Percentiles rank a stretch among this genome's conserved stretches.
Conservation (phyloP, 1,140 invertebrate genomes). For the Trachymyrmex septentrionalis region DNA sequence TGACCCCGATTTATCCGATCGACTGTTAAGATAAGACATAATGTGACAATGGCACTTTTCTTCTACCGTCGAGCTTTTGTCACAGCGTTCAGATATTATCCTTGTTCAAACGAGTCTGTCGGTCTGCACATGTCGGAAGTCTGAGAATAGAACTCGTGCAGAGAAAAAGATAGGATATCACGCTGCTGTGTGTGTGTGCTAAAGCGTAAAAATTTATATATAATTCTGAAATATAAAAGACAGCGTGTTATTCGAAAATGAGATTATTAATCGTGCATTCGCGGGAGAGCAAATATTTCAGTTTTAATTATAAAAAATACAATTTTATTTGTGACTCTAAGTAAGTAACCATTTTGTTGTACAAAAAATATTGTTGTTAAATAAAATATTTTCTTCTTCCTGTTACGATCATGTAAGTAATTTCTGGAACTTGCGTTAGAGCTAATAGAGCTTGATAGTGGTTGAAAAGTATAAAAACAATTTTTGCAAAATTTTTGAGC, state of each 20-base stretch:
- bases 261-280: not conserved
- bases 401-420: no score
- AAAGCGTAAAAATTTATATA: constrained; percentile 7
- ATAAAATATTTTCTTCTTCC: no score
- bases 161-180: not conserved
- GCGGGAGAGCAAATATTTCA: no score
- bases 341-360: no score
- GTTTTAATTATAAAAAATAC: no score
- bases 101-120: not conserved
- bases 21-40: constrained; percentile 36
- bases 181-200: not conserved
- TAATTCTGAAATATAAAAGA: not conserved
- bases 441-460: no score
- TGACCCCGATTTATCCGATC: constrained; percentile 57
- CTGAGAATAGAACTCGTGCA: not conserved
- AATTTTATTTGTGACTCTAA: no score
- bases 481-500: no score
- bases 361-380: no score
- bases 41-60: constrained; percentile 12
- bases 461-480: no score
- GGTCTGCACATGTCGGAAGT: not conserved
- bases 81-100: not conserved
- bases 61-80: constrained; percentile 41
- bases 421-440: no score
- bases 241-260: not conserved